phyloP scores from a whole-genome alignment of 2,888 invertebrate genomes.

The Synergus itoensis region DNA sequence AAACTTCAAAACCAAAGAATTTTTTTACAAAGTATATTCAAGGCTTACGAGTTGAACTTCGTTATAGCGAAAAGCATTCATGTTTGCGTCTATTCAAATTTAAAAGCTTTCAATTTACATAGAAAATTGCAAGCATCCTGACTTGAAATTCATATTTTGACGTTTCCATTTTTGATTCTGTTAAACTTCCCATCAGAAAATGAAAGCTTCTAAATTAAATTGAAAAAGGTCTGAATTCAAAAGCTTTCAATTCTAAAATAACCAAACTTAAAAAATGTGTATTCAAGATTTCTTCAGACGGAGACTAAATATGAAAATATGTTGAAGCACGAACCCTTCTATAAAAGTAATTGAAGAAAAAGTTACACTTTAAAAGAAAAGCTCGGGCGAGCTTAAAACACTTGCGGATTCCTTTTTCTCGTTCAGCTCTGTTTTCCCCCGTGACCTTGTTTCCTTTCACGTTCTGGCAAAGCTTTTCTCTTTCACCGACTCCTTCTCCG shows the following conservation, averaged over 20 bases:
- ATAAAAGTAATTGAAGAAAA: constrained; percentile 10
- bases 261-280: not conserved
- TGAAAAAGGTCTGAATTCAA: no score
- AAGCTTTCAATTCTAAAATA: no score
- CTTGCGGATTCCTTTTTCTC: constrained; percentile 23
- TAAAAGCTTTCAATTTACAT: no score
- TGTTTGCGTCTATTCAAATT: no score
- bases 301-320: not conserved
- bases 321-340: not conserved
- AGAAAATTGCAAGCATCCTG: no score
- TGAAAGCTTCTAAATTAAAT: no score
- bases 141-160: no score
- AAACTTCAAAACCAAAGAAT: not conserved
- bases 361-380: constrained; percentile 29
- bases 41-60: no score
- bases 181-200: no score
- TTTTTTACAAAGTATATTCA: no score
- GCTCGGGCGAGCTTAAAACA: constrained; percentile 29
- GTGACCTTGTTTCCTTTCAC: constrained; percentile 33
- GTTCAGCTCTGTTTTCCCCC: constrained; percentile 11
- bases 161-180: no score
- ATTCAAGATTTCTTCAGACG: not conserved
- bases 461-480: constrained; percentile 12
- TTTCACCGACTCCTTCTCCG: not conserved
- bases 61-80: no score